These are phyloP conservation scores for Noctua pronuba DNA, from an alignment of 2,888 invertebrate genomes.

Conservation along the genomic window DNA sequence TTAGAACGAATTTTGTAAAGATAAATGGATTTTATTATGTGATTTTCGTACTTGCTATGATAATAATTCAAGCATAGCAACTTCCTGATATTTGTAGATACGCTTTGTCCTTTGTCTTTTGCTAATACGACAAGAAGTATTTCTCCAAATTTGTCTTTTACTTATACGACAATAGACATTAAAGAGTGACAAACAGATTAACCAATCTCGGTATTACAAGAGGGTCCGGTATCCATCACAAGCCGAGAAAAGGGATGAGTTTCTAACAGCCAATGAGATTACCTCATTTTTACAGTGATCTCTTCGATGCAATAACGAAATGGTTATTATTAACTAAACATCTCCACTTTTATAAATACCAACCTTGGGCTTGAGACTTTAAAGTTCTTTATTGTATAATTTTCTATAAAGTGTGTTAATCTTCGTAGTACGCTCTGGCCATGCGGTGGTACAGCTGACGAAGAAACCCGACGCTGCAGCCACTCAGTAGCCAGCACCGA, in stretches of 20 bases:
- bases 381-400: neutral
- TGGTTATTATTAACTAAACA: neutral
- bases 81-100: neutral
- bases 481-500: constrained; percentile 90
- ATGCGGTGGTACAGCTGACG: constrained; percentile 79
- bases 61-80: neutral
- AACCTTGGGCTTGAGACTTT: neutral
- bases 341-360: neutral
- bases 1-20: neutral
- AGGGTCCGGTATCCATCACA: neutral
- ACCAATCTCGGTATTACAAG: neutral
- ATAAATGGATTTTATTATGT: neutral
- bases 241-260: neutral
- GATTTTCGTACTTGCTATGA: neutral
- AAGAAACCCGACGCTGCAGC: constrained; percentile 85
- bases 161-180: neutral
- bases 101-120: neutral
- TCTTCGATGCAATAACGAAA: neutral
- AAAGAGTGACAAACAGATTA: neutral
- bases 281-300: neutral
- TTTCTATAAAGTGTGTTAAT: neutral
- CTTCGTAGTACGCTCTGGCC: constrained; percentile 83
- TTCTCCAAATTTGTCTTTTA: neutral
- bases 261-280: neutral
- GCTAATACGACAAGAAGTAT: neutral